These are phyloP conservation scores for Drosophila macrospina DNA, from an alignment of 2,888 invertebrate genomes.

Conservation along the genomic window DNA sequence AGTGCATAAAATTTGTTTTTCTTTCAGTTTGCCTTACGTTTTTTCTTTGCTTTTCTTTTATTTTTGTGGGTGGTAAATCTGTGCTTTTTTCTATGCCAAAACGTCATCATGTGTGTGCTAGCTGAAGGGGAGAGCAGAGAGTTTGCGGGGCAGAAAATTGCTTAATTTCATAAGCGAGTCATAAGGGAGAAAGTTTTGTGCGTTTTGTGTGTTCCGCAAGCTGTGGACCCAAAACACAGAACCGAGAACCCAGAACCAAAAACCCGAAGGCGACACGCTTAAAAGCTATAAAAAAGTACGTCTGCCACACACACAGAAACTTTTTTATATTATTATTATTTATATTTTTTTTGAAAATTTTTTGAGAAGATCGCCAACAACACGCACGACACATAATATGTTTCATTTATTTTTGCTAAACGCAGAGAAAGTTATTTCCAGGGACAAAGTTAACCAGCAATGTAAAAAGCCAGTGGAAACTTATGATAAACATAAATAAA, in stretches of 20 bases:
- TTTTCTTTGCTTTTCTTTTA: slow-evolving; percentile 22
- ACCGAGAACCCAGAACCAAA: too few species aligned
- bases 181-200: slow-evolving; percentile 72
- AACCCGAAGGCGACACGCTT: slow-evolving; percentile 61
- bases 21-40: slow-evolving; percentile 11
- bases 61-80: slow-evolving; percentile 56
- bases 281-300: slow-evolving; percentile 73
- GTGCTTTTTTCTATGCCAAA: slow-evolving; percentile 59
- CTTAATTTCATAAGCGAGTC: slow-evolving; percentile 77
- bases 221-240: slow-evolving; percentile 56
- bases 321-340: slow-evolving; percentile 35
- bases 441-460: slow-evolving; percentile 35
- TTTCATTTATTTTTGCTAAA: slow-evolving; percentile 26
- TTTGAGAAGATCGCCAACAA: slow-evolving; percentile 43
- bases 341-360: slow-evolving; percentile 16
- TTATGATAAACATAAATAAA: slow-evolving; percentile 60
- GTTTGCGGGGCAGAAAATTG: slow-evolving; percentile 53
- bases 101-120: slow-evolving; percentile 60
- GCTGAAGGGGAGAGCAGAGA: neutral
- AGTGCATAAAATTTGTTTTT: slow-evolving; percentile 65
- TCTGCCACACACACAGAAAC: slow-evolving; percentile 52
- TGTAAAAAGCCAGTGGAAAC: slow-evolving; percentile 43
- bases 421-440: slow-evolving; percentile 28
- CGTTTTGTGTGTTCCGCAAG: slow-evolving; percentile 43
- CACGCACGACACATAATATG: slow-evolving; percentile 49